These are phyloP conservation scores for Microcebus lehilahytsara DNA, from an alignment of 2,113 vertebrate genomes.

Conservation along the genomic window DNA sequence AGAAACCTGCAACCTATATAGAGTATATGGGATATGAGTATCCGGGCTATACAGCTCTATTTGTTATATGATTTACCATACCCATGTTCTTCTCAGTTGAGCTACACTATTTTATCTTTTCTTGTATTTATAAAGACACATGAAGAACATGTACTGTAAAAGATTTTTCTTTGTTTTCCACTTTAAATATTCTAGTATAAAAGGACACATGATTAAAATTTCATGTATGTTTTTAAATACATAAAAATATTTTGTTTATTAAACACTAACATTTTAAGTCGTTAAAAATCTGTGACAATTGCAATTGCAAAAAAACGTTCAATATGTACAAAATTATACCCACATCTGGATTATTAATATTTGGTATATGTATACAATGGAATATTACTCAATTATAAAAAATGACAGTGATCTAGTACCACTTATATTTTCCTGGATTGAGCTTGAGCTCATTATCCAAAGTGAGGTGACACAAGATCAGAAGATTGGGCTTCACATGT, in stretches of 20 bases:
- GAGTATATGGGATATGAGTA: too few relatives aligned
- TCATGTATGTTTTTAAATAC: background rate
- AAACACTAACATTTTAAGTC: background rate
- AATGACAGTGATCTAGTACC: too few relatives aligned
- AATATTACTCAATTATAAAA: too few relatives aligned
- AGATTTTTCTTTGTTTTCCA: background rate
- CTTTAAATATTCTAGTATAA: background rate
- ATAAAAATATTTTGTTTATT: background rate
- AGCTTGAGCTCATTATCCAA: too few relatives aligned
- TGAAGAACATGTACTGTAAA: background rate
- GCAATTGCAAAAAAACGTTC: background rate
- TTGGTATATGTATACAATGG: too few relatives aligned
- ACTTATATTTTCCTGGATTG: too few relatives aligned
- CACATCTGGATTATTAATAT: too few relatives aligned
- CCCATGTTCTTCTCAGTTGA: background rate
- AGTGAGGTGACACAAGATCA: too few relatives aligned
- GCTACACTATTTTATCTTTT: background rate
- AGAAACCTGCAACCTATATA: too few relatives aligned
- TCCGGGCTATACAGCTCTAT: too few relatives aligned
- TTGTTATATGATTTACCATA: too few relatives aligned
- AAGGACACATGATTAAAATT: background rate
- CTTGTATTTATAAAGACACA: background rate
- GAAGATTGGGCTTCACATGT: too few relatives aligned
- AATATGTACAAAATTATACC: background rate
- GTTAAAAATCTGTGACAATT: background rate